Base-by-base conservation (phyloP, 2,797 vertebrate genomes). In the Periparus ater region DNA sequence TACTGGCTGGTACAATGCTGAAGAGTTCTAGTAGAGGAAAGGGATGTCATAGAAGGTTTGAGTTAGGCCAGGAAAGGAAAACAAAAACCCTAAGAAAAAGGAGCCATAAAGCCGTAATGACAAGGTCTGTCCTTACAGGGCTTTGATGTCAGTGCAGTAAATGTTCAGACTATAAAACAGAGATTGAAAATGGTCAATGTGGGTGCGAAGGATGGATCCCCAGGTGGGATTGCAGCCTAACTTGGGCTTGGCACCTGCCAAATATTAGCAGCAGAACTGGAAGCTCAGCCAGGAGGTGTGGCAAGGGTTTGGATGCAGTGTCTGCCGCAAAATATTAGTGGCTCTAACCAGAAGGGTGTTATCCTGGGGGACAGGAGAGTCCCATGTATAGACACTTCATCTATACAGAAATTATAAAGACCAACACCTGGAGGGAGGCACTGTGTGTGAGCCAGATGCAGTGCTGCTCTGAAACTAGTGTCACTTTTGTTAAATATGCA, bases 311-410 rank as follows among this genome's bases (percentile, higher is more conserved):
- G 42, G 26, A 17, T 70, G 63, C 32, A 13, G 18, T 9, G 18
- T 54, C 48, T 71, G 30, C 50, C 63, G 25, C 67, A 75, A 55
- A 68, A 32, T 6, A 7, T 20, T 12, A 5, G 22, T 25, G 32
- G 20, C 36, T 7, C 6, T 47, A 57, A 29, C 30, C 34, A 74
- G 51, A n/a, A 34, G 38, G 5, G 26, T 38, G 23, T 82, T 47
- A 12, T 21, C 3, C 29, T 62, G 8, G 34, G 13, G 44, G 21
- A 9, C 20, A 38, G 40, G 36, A 25, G 27, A 54, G 14, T 26
- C 29, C 45, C 0, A 0, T 34, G 32, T 29, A 4, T 6, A 45
- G 38, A 26, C 29, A 9, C 17, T 76, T 14, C 21, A 4, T 48
- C 51, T 58, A 9, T 14, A 3, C 22, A n/a, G 53, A 23, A 55